These are phyloP conservation scores for Cephus pygmeus DNA, from an alignment of 2,888 invertebrate species.

Conservation along the genomic window DNA sequence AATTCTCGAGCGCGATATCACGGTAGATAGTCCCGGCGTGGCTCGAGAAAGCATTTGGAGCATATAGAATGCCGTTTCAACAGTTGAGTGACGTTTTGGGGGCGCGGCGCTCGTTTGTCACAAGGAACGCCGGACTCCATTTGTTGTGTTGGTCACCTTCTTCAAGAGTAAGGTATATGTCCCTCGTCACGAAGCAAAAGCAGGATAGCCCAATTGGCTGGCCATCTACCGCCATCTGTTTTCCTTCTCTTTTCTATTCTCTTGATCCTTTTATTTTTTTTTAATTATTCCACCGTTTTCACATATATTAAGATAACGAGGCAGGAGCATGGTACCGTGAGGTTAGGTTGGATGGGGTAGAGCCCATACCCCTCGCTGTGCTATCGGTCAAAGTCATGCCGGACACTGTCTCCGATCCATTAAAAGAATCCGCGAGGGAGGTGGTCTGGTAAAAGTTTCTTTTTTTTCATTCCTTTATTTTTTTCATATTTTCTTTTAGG, in stretches of 20 bases:
- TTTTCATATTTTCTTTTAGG: constrained; percentile 15
- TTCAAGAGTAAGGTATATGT: constrained; percentile 20
- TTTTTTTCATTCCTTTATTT: constrained; percentile 22
- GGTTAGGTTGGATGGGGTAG: constrained; percentile 4
- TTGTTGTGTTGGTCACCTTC: constrained; percentile 26
- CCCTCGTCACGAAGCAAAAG: constrained; percentile 3
- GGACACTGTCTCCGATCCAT: constrained; percentile 36
- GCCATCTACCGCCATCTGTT: background rate
- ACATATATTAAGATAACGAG: constrained; percentile 51
- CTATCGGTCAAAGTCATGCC: constrained; percentile 59
- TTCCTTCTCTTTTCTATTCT: background rate
- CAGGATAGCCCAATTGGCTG: background rate
- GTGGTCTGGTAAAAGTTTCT: background rate
- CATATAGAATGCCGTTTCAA: constrained; percentile 50
- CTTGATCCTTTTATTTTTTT: constrained; percentile 19
- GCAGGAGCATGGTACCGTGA: background rate
- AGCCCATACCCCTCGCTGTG: constrained; percentile 34
- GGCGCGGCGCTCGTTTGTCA: constrained; percentile 62
- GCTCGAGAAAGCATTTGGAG: constrained; percentile 46
- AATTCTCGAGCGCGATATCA: background rate
- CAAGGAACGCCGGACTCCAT: constrained; percentile 44
- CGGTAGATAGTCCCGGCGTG: background rate
- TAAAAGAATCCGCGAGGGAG: constrained; percentile 17
- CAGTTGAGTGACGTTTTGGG: constrained; percentile 62
- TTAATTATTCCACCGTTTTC: constrained; percentile 44